phyloP scores from a whole-genome alignment of 2,113 vertebrate genomes.

The Heptranchias perlo region DNA sequence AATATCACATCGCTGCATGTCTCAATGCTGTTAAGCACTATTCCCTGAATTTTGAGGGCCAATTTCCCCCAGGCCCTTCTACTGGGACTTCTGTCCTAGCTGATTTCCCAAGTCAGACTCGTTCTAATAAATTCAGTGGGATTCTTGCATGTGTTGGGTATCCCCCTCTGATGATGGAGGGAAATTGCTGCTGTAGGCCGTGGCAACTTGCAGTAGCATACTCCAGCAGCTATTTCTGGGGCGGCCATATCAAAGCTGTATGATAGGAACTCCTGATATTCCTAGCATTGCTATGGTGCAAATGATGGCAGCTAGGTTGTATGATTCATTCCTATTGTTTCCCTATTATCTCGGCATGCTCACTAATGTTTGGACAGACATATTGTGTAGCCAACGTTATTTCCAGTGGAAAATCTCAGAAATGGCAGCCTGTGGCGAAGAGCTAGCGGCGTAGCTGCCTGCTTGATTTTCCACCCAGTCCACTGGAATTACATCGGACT shows the following conservation, averaged over 20 bases:
- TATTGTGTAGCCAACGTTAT: background rate
- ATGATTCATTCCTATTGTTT: background rate
- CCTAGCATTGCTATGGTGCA: background rate
- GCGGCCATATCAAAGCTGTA: background rate
- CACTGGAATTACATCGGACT: background rate
- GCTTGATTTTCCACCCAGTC: background rate
- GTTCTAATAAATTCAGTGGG: background rate
- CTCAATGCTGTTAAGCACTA: background rate
- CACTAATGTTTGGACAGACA: background rate
- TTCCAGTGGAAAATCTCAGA: background rate
- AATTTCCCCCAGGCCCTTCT: background rate
- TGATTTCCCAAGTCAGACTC: background rate
- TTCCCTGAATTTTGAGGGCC: background rate
- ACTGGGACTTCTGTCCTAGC: background rate
- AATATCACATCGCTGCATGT: background rate
- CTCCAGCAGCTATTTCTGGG: background rate
- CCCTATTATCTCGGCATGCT: background rate
- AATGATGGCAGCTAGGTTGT: background rate
- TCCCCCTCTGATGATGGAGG: background rate
- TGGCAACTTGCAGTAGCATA: background rate
- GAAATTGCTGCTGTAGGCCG: background rate
- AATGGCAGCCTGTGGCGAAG: background rate
- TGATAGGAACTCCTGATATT: background rate
- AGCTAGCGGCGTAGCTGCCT: background rate
- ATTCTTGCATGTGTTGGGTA: background rate